These are phyloP conservation scores for Agrotis exclamationis DNA, from an alignment of 2,888 invertebrate genomes.

Conservation along the genomic window DNA sequence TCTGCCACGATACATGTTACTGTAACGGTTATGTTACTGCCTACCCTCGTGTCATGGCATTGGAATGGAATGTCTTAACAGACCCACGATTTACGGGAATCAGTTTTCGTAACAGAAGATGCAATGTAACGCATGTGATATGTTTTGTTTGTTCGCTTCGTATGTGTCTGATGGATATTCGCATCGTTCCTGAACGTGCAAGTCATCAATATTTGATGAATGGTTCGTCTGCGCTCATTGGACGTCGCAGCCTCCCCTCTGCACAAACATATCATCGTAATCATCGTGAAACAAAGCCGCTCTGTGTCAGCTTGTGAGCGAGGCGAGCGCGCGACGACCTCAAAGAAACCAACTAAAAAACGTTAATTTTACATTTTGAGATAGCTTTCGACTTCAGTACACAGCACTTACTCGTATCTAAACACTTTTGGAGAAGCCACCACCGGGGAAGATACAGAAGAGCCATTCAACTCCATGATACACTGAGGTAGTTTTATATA, in stretches of 20 bases:
- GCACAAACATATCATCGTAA: conserved; percentile 27
- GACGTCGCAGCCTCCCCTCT: conserved; percentile 12
- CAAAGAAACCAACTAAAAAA: conserved; percentile 56
- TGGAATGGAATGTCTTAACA: conserved; percentile 23
- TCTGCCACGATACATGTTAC: background rate
- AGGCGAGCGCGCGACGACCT: conserved; percentile 12
- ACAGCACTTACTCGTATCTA: conserved; percentile 50
- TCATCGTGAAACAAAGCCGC: conserved; percentile 43
- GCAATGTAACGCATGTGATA: background rate
- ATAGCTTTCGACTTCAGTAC: conserved; percentile 62
- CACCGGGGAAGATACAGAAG: conserved; percentile 20
- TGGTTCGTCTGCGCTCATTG: conserved; percentile 6
- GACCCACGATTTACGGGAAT: conserved; percentile 13
- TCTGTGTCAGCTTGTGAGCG: conserved; percentile 7
- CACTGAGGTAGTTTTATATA: background rate
- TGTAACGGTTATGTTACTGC: conserved; percentile 41
- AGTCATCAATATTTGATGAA: conserved; percentile 45
- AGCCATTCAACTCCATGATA: background rate
- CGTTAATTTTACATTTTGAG: conserved; percentile 57
- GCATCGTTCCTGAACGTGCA: conserved; percentile 17
- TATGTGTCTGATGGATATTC: conserved; percentile 24
- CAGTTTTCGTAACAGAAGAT: background rate
- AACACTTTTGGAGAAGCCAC: conserved; percentile 40
- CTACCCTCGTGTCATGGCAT: background rate
- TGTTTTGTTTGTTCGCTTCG: conserved; percentile 9